Evolutionary conservation across 2,888 invertebrate species (phyloP).

Genomic region (Catotricha subobsoleta): DNA sequence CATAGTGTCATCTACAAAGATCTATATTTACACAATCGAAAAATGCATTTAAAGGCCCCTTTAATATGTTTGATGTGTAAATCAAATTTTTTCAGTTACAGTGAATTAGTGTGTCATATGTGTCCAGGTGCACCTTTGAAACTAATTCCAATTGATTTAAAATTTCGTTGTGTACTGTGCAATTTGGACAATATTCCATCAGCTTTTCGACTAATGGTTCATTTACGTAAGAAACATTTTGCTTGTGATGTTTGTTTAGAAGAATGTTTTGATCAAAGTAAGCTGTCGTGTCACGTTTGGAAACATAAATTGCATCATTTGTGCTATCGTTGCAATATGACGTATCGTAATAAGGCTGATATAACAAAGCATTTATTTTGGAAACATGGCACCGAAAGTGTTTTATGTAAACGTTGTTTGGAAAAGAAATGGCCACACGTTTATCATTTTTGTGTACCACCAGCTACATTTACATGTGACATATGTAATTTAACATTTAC

Average conservation of each 20-base stretch:
- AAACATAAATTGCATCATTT: slow-evolving; percentile 76
- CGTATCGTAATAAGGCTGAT: slow-evolving; percentile 73
- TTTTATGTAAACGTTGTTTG: slow-evolving; percentile 63
- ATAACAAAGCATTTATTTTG: slow-evolving; percentile 80
- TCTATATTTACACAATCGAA: slow-evolving; percentile 68
- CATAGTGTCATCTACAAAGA: slow-evolving; percentile 64
- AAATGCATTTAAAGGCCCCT: slow-evolving; percentile 69
- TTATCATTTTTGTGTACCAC: slow-evolving; percentile 78
- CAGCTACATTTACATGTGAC: slow-evolving; percentile 58
- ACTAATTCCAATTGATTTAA: slow-evolving; percentile 33
- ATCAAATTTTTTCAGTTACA: slow-evolving; percentile 70
- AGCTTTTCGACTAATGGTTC: slow-evolving; percentile 75
- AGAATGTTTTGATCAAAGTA: slow-evolving; percentile 53
- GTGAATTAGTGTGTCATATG: slow-evolving; percentile 70
- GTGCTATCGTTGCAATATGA: slow-evolving; percentile 74
- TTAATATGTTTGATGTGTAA: slow-evolving; percentile 76
- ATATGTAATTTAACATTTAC: slow-evolving; percentile 60
- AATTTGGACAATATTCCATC: slow-evolving; percentile 60
- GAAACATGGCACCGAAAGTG: slow-evolving; percentile 84
- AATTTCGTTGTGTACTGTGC: slow-evolving; percentile 70
- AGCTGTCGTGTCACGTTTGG: slow-evolving; percentile 74
- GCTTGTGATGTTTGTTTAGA: slow-evolving; percentile 78
- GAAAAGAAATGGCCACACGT: slow-evolving; percentile 87
- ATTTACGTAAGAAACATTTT: slow-evolving; percentile 64
- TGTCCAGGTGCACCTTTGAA: slow-evolving; percentile 53